phyloP scores from a whole-genome alignment of 2,113 vertebrate genomes.

The Carollia perspicillata region DNA sequence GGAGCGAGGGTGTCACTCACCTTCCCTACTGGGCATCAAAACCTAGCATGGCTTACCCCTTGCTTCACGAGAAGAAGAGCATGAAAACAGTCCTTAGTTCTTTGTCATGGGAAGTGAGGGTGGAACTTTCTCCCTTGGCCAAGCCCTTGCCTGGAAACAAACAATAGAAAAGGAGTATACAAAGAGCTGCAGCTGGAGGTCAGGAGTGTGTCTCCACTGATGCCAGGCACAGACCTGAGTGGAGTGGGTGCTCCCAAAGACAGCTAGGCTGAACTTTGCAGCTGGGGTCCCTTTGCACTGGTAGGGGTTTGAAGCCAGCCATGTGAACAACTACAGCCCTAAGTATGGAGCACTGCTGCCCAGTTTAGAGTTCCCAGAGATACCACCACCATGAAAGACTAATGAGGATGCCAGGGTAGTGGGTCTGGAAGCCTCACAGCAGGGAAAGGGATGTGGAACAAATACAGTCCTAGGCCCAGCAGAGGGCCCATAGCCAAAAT shows the following conservation, averaged over 20 bases:
- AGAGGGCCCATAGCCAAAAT: constrained; percentile 48
- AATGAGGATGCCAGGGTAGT: constrained; percentile 54
- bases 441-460: constrained; percentile 27
- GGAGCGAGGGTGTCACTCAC: neutral
- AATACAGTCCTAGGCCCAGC: constrained; percentile 44
- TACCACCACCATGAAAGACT: neutral
- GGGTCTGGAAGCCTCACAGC: constrained; percentile 19
- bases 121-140: neutral
- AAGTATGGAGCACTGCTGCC: constrained; percentile 25
- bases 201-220: neutral
- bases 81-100: constrained; percentile 3
- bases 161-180: neutral
- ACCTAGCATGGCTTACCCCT: neutral
- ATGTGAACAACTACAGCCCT: neutral
- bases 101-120: neutral
- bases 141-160: constrained; percentile 19
- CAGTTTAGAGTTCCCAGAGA: constrained; percentile 49
- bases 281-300: neutral
- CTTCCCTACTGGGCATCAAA: constrained; percentile 17
- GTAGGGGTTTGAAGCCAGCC: constrained; percentile 30
- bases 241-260: neutral
- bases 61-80: neutral
- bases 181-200: neutral
- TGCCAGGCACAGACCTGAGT: neutral
- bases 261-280: neutral